Evolutionary conservation across 2,888 invertebrate species (phyloP).

Genomic region (Pyralis farinalis): DNA sequence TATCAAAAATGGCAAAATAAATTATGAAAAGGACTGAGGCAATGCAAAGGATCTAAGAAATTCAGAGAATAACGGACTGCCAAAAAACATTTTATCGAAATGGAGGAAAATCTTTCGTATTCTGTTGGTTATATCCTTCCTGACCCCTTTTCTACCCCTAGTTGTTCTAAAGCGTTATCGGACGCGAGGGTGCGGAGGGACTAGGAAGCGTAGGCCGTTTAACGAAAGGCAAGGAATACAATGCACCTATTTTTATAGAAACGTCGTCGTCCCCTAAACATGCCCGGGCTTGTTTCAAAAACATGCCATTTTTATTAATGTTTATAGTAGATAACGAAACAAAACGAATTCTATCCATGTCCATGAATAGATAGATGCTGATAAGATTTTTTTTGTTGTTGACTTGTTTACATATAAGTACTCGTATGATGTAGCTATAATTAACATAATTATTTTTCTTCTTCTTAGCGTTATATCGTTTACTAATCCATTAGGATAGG

Average conservation of each 20-base stretch:
- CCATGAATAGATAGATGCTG: too few species aligned
- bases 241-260: slow-evolving; percentile 1
- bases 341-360: too few species aligned
- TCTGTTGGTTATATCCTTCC: neutral
- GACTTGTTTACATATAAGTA: too few species aligned
- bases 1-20: too few species aligned
- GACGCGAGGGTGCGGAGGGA: slow-evolving; percentile 3
- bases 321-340: too few species aligned
- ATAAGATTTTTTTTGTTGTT: too few species aligned
- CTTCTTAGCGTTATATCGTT: too few species aligned
- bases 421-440: too few species aligned
- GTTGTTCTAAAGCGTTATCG: slow-evolving; percentile 5
- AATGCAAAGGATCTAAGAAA: neutral
- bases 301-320: too few species aligned
- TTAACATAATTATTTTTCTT: too few species aligned
- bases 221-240: neutral
- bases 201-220: neutral
- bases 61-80: neutral
- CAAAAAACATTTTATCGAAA: neutral
- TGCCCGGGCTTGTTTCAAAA: neutral
- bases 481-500: too few species aligned
- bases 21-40: too few species aligned
- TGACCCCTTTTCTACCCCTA: slow-evolving; percentile 1
- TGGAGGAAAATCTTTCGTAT: slow-evolving; percentile 1
- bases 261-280: neutral